Percentiles rank a stretch among this genome's conserved stretches.
Evolutionary conservation across 2,797 vertebrate genomes (phyloP).

Genomic region (Toxotes lorentzi): DNA sequence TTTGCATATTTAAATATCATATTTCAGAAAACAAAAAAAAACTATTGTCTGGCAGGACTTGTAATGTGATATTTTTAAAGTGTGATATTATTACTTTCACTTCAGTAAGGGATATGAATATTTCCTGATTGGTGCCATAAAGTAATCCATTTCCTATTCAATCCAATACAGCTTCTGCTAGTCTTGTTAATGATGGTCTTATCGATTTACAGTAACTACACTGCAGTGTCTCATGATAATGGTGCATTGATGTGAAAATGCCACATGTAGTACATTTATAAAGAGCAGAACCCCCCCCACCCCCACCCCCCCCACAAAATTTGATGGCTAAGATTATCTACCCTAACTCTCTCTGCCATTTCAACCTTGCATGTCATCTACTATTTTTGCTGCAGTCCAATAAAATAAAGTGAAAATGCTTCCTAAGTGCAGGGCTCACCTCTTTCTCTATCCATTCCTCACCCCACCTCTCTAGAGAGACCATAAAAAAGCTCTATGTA

Average conservation of each 20-base stretch:
- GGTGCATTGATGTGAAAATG: conserved; percentile 11
- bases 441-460: conserved; percentile 15
- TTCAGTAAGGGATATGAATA: neutral
- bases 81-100: neutral
- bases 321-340: neutral
- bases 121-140: too few relatives aligned
- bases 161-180: neutral
- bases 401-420: conserved; percentile 14
- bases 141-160: neutral
- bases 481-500: conserved; percentile 53
- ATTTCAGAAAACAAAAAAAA: too few relatives aligned
- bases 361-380: neutral
- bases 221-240: conserved; percentile 8
- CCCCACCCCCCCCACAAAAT: neutral
- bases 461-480: conserved; percentile 34
- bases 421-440: neutral
- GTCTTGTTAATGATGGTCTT: conserved; percentile 22
- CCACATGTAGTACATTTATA: neutral
- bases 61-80: neutral
- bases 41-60: too few relatives aligned
- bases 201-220: conserved; percentile 14
- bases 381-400: neutral
- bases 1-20: too few relatives aligned
- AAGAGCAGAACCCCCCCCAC: neutral
- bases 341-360: neutral